Evolutionary conservation across 2,888 invertebrate genomes (phyloP).

Genomic region (Napeogenes inachia): DNA sequence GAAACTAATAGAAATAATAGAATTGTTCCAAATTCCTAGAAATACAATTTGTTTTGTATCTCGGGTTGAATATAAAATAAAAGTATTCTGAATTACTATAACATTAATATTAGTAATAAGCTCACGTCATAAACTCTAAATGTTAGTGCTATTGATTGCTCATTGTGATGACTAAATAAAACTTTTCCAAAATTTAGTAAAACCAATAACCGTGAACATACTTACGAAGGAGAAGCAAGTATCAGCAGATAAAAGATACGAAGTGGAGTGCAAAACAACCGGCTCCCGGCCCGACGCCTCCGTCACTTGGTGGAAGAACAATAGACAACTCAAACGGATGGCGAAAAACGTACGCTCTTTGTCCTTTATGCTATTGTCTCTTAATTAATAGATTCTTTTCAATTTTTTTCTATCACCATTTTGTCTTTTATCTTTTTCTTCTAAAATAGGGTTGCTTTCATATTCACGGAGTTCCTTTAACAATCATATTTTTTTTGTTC

Average conservation of each 20-base stretch:
- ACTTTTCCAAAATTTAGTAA: slow-evolving; percentile 80
- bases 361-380: slow-evolving; percentile 47
- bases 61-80: too few relatives aligned
- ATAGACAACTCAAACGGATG: slow-evolving; percentile 85
- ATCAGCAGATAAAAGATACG: slow-evolving; percentile 90
- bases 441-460: slow-evolving; percentile 11
- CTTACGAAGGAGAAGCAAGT: slow-evolving; percentile 89
- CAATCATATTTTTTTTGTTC: background rate
- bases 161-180: slow-evolving; percentile 11
- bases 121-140: too few relatives aligned
- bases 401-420: slow-evolving; percentile 22
- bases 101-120: too few relatives aligned
- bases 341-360: slow-evolving; percentile 84
- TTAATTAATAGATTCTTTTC: slow-evolving; percentile 64
- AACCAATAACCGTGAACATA: slow-evolving; percentile 90
- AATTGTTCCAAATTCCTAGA: too few relatives aligned
- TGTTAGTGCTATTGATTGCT: too few relatives aligned
- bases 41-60: too few relatives aligned
- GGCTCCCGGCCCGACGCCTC: slow-evolving; percentile 91
- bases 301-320: slow-evolving; percentile 94
- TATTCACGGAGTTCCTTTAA: slow-evolving; percentile 7
- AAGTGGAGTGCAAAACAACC: slow-evolving; percentile 90
- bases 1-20: too few relatives aligned
- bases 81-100: too few relatives aligned
- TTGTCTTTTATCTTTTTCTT: slow-evolving; percentile 20